These are phyloP conservation scores for Didymodactylos carnosus DNA, from an alignment of 2,888 invertebrate genomes.

Conservation along the genomic window DNA sequence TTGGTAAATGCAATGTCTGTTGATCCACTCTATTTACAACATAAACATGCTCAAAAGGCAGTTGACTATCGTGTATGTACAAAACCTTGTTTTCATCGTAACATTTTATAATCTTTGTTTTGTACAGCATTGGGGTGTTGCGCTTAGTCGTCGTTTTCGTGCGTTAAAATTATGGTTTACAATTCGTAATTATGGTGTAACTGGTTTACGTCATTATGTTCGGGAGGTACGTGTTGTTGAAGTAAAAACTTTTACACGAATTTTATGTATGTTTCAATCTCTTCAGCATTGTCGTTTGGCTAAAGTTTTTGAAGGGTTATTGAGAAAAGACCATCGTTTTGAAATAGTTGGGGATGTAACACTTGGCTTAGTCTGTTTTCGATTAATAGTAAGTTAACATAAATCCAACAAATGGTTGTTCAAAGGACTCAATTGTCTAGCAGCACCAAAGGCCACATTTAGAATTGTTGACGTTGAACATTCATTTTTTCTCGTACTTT, in stretches of 20 bases:
- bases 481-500: constrained; percentile 18
- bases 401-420: neutral
- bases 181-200: constrained; percentile 71
- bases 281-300: constrained; percentile 57
- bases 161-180: constrained; percentile 95
- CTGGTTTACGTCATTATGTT: constrained; percentile 75
- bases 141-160: constrained; percentile 76
- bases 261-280: neutral
- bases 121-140: constrained; percentile 78
- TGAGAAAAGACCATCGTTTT: constrained; percentile 61
- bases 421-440: no score
- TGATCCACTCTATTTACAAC: constrained; percentile 88
- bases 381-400: constrained; percentile 44
- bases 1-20: constrained; percentile 86
- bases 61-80: constrained; percentile 53
- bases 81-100: neutral
- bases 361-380: constrained; percentile 71
- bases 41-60: constrained; percentile 54
- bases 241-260: neutral
- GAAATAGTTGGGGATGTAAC: constrained; percentile 70
- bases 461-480: neutral
- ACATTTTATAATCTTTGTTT: neutral
- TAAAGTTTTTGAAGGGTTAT: constrained; percentile 62
- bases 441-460: no score
- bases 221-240: constrained; percentile 33